phyloP scores from a whole-genome alignment of 2,888 invertebrate species.

The Thalpophila matura region DNA sequence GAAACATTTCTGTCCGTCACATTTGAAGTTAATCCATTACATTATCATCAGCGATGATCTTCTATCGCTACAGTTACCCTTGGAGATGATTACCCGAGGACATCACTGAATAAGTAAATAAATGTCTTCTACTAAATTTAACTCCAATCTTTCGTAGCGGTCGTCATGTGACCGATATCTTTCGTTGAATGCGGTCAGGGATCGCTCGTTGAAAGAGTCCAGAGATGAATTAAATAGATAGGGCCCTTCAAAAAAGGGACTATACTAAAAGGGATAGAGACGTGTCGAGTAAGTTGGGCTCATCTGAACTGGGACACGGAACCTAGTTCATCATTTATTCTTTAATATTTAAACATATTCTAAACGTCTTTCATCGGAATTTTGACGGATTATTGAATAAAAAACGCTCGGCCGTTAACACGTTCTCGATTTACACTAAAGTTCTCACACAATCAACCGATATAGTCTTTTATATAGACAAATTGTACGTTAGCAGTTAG shows the following conservation, averaged over 20 bases:
- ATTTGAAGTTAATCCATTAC: conserved; percentile 70
- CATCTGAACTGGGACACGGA: conserved; percentile 37
- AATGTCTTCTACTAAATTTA: conserved; percentile 90
- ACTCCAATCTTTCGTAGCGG: conserved; percentile 84
- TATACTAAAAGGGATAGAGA: conserved; percentile 77
- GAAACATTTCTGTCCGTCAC: conserved; percentile 20
- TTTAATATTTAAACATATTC: conserved; percentile 48
- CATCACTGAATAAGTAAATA: conserved; percentile 85
- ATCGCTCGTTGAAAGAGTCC: conserved; percentile 86
- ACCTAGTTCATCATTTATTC: conserved; percentile 56
- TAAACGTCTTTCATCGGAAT: conserved; percentile 23
- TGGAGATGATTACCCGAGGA: conserved; percentile 80
- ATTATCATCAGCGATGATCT: conserved; percentile 67
- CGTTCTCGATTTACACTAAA: conserved; percentile 2
- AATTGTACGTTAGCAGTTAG: conserved; percentile 17
- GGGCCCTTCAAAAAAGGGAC: conserved; percentile 83
- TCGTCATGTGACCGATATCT: conserved; percentile 88
- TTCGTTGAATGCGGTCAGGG: conserved; percentile 86
- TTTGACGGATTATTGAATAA: conserved; percentile 18
- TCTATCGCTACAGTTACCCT: conserved; percentile 77
- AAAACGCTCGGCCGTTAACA: conserved; percentile 15
- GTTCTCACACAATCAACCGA: conserved; percentile 6
- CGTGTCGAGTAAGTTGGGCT: conserved; percentile 63
- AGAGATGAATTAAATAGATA: conserved; percentile 90
- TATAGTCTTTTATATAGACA: conserved; percentile 12